These are phyloP conservation scores for Chauna torquata DNA, from an alignment of 2,113 vertebrate species.

Conservation along the genomic window DNA sequence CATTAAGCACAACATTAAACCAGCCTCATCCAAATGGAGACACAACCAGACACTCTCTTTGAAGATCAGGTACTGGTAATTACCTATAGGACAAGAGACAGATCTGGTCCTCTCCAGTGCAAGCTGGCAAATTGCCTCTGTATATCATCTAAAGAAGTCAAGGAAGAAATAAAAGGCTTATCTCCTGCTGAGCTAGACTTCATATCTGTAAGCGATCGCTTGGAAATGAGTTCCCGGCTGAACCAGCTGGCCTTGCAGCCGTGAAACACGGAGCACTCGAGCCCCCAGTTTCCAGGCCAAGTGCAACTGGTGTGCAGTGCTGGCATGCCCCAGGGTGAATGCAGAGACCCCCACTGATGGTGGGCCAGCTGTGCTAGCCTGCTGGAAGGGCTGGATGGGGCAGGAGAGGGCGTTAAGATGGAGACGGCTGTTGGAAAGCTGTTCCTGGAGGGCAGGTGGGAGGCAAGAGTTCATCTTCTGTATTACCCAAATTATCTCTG, in stretches of 20 bases:
- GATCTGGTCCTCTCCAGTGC: slow-evolving; percentile 33
- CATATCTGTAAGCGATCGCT: slow-evolving; percentile 37
- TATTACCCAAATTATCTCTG: background rate
- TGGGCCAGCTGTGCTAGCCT: background rate
- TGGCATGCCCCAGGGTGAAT: background rate
- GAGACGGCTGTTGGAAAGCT: background rate
- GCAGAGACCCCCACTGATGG: background rate
- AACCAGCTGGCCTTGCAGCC: background rate
- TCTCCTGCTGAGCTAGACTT: slow-evolving; percentile 51
- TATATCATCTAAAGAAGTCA: slow-evolving; percentile 57
- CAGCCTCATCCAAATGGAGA: slow-evolving; percentile 77
- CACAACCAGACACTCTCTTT: slow-evolving; percentile 84
- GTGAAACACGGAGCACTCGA: background rate
- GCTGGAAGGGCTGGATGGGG: background rate
- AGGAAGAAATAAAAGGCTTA: slow-evolving; percentile 65
- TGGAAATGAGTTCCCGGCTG: slow-evolving; percentile 32
- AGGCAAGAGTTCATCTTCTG: background rate
- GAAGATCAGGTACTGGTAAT: slow-evolving; percentile 82
- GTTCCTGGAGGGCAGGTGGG: background rate
- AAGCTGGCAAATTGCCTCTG: slow-evolving; percentile 52
- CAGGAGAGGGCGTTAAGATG: background rate
- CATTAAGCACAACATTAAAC: slow-evolving; percentile 77
- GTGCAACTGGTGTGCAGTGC: background rate
- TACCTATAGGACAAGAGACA: slow-evolving; percentile 56
- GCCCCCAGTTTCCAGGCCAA: background rate